Evolutionary conservation across 2,113 vertebrate species (phyloP), one percentile per base, ranked within the genome.

Genomic region (Zosterops hypoxanthus): DNA sequence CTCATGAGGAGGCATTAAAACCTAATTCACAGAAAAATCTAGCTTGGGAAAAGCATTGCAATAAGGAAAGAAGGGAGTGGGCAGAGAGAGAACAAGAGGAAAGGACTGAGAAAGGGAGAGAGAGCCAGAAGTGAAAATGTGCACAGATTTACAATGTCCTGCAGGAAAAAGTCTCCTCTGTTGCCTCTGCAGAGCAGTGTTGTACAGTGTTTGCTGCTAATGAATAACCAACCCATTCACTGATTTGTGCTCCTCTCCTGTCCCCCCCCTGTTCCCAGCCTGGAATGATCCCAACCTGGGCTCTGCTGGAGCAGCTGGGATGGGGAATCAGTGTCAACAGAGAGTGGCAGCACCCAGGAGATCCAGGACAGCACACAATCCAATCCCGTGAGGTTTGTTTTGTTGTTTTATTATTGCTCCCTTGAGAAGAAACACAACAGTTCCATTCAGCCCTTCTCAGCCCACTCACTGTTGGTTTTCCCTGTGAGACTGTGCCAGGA

Each of bases 1-100:
- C 61, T 89, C 53, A 60, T 93, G 82, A 85, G 73, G 26, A 89
- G 49, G 33, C 73, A 89, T 91, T 96, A 89, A 92, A 94, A 90
- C 47, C 61, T 87, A 94, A 93, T 94, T 91, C 82, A 64, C 41
- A 85, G 73, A 79, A 91, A 81, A 87, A 76, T 82, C 65, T 82
- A 85, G 33, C 44, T 64, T 81, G 92, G 39, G 56, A 91, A 91
- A 78, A 64, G 52, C 34, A 75, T 64, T 91, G 60, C 47, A 64
- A 34, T 33, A 59, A 34, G 42, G 63, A 72, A 70, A 71, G 34
- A 39, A 42, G 20, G 8, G 8, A 14, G 34, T 22, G 9, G 44
- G 6, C 46, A 29, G 39, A 34, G 14, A 61, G 26, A 68, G 44
- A 47, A 20, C 9, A 8, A 56, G 29, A 56, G 42, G 44, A 83